Evolutionary conservation across 2,888 invertebrate genomes (phyloP).

Genomic region (Rhingia rostrata): DNA sequence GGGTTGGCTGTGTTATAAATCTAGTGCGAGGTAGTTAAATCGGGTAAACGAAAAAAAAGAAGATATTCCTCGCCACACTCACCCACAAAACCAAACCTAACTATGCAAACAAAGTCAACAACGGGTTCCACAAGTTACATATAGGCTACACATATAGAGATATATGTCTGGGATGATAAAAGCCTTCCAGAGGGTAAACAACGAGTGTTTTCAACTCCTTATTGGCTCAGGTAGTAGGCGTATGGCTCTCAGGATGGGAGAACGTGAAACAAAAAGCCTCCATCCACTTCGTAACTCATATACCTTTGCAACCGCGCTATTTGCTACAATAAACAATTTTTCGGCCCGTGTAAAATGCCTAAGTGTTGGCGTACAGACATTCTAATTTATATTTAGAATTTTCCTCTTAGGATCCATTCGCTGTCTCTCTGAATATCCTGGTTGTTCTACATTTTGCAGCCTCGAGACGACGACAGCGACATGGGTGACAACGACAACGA

Average conservation of each 20-base stretch:
- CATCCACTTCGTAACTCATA: slow-evolving; percentile 25
- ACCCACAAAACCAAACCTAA: slow-evolving; percentile 32
- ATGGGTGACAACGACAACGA: background rate
- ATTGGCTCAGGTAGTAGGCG: slow-evolving; percentile 37
- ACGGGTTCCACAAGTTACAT: slow-evolving; percentile 27
- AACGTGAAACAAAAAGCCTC: slow-evolving; percentile 41
- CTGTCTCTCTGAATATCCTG: background rate
- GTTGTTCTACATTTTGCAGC: slow-evolving; percentile 14
- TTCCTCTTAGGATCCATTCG: slow-evolving; percentile 26
- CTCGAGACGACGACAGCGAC: slow-evolving; percentile 10
- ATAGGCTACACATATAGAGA: background rate
- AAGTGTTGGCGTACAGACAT: slow-evolving; percentile 65
- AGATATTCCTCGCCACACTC: background rate
- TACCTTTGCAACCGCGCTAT: slow-evolving; percentile 28
- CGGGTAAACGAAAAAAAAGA: slow-evolving; percentile 7
- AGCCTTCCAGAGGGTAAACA: slow-evolving; percentile 50
- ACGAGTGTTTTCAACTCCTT: slow-evolving; percentile 54
- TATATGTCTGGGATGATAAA: background rate
- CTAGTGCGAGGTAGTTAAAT: background rate
- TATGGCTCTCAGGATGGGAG: background rate
- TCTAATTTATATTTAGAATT: slow-evolving; percentile 70
- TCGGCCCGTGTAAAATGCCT: slow-evolving; percentile 63
- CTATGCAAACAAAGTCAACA: slow-evolving; percentile 57
- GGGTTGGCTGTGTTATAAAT: background rate
- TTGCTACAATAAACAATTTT: slow-evolving; percentile 67